Base-by-base conservation (phyloP, 2,888 invertebrate species). In the Tholera decimalis region DNA sequence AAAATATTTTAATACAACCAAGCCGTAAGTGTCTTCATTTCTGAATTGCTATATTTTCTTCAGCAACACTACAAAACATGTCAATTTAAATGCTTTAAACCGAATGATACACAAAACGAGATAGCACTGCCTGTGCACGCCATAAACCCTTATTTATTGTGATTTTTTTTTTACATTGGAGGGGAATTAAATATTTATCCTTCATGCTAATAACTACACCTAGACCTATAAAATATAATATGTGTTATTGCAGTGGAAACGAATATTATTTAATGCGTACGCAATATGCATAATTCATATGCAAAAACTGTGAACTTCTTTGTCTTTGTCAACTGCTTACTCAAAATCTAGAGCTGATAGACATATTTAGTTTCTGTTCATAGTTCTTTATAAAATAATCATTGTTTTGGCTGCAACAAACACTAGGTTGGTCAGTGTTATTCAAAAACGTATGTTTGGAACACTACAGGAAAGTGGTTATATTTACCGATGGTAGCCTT, bases 401-500 rank as follows among this genome's bases (percentile, higher is more conserved):
- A n/a, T n/a, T n/a, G n/a, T n/a, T n/a, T n/a, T n/a, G n/a, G n/a
- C n/a, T n/a, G n/a, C n/a, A n/a, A n/a, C n/a, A n/a, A n/a, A n/a
- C n/a, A n/a, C n/a, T n/a, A n/a, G n/a, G n/a, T n/a, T n/a, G n/a
- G n/a, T n/a, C n/a, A n/a, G n/a, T 24, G 13, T 22, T 13, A 22
- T 20, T 41, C 8, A 22, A 13, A 13, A 20, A 13, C 15, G 46
- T 22, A 8, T 8, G 22, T 22, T 4, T 41, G 0, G 20, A 4
- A 41, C 5, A n/a, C 6, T 30, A 33, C 20, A 63, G 43, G 54
- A 56, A 62, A 59, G 50, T 15, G 8, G 9, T n/a, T 15, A 28
- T 64, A 76, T 76, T 85, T 88, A 96, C 96, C 96, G 82, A 99
- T 96, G 11, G 98, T 98, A 18, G 96, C 93, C 84, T 97, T 97